Percentiles rank a stretch among this genome's conserved stretches.
Evolutionary conservation across 2,113 vertebrate species (phyloP).

Genomic region (Progne subis): DNA sequence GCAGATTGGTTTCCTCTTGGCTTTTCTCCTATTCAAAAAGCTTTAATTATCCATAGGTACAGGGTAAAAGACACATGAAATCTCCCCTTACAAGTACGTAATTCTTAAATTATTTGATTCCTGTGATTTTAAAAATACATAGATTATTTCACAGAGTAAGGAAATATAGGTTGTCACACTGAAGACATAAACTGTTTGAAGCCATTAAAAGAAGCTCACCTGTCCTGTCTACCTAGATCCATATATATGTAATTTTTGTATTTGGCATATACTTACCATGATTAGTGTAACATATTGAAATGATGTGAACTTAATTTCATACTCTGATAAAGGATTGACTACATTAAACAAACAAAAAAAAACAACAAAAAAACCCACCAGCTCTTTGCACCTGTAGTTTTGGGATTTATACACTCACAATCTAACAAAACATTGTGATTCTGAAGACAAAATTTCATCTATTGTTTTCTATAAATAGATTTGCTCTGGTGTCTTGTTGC

Average conservation of each 20-base stretch:
- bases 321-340: neutral
- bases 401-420: neutral
- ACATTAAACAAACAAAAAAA: neutral
- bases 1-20: neutral
- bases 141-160: neutral
- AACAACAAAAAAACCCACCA: neutral
- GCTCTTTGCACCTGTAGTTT: accelerated
- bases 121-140: neutral
- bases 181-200: neutral
- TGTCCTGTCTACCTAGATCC: neutral
- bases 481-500: neutral
- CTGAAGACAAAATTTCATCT: neutral
- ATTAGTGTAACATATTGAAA: neutral
- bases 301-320: neutral
- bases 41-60: neutral
- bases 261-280: neutral
- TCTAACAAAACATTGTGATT: neutral
- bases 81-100: accelerated
- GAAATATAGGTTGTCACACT: neutral
- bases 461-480: neutral
- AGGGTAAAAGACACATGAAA: neutral
- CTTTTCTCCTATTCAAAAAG: neutral
- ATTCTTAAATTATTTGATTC: neutral
- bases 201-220: accelerated
- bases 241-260: neutral